These are phyloP conservation scores for Zophobas morio DNA, from an alignment of 1,140 invertebrate species.

Conservation along the genomic window DNA sequence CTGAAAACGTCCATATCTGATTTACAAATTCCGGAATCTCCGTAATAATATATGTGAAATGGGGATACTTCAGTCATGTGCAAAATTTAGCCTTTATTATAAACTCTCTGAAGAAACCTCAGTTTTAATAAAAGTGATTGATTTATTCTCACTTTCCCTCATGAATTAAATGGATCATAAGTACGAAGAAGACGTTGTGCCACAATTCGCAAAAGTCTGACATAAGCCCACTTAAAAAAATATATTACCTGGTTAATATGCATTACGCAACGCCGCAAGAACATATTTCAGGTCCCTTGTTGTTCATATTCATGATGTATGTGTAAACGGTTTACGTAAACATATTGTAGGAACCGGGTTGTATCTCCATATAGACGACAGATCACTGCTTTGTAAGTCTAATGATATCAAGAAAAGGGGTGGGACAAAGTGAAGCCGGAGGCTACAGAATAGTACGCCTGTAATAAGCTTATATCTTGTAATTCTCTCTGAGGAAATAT, in stretches of 20 bases:
- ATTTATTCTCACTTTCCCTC: too few species aligned
- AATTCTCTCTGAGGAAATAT: constrained; percentile 19
- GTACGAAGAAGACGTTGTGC: too few species aligned
- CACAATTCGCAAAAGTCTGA: too few species aligned
- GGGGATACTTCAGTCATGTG: too few species aligned
- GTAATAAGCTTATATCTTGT: constrained; percentile 29
- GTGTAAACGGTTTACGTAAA: constrained; percentile 32
- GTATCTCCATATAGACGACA: constrained; percentile 31
- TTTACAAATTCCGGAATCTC: too few species aligned
- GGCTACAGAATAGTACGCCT: constrained; percentile 25
- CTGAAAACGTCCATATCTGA: too few species aligned
- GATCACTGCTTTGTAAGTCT: constrained; percentile 42
- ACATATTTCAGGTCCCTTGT: constrained; percentile 21
- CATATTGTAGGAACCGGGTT: constrained; percentile 21
- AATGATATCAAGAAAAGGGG: constrained; percentile 35
- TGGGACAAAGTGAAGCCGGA: constrained; percentile 22
- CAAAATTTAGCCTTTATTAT: too few species aligned
- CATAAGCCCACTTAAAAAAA: not conserved
- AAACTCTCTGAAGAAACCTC: too few species aligned
- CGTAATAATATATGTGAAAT: too few species aligned
- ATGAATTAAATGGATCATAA: too few species aligned
- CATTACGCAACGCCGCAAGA: constrained; percentile 14
- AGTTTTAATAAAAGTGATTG: too few species aligned
- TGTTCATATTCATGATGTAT: constrained; percentile 29
- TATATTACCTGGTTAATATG: constrained; percentile 8